Conservation (phyloP, 2,797 vertebrate species). For the Arnoldichthys spilopterus region DNA sequence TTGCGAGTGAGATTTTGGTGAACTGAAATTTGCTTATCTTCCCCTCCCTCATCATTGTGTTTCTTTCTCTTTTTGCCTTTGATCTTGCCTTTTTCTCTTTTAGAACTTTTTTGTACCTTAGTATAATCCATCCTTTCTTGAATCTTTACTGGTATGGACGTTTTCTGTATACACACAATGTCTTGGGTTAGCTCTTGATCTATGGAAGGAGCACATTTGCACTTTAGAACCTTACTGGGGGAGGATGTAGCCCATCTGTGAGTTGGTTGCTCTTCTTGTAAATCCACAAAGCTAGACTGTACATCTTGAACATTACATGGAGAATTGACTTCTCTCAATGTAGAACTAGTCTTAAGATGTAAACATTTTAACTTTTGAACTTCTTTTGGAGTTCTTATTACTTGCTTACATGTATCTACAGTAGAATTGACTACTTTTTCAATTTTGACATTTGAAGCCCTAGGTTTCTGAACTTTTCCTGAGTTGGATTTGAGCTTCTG, state of each 20-base stretch:
- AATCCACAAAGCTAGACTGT: neutral
- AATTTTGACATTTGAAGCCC: neutral
- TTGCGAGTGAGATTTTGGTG: neutral
- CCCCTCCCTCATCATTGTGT: neutral
- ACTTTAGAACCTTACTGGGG: neutral
- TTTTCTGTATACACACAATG: neutral
- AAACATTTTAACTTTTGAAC: conserved; percentile 11
- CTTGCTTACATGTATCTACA: conserved; percentile 32
- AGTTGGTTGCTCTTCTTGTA: neutral
- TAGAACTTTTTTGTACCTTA: neutral
- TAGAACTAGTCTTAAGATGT: conserved; percentile 32
- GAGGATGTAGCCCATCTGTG: neutral
- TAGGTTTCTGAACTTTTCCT: neutral
- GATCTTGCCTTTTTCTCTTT: neutral
- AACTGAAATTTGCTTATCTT: neutral
- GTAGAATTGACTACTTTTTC: conserved; percentile 42
- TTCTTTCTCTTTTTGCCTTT: neutral
- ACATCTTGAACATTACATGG: neutral
- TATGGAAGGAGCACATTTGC: neutral
- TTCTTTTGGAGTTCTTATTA: conserved; percentile 18
- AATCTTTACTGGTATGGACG: neutral
- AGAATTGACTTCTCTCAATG: neutral
- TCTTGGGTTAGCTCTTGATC: neutral
- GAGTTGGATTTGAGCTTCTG: neutral
- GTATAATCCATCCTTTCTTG: neutral